Conservation (phyloP, 2,113 vertebrate genomes). For the Catharus bicknelli region DNA sequence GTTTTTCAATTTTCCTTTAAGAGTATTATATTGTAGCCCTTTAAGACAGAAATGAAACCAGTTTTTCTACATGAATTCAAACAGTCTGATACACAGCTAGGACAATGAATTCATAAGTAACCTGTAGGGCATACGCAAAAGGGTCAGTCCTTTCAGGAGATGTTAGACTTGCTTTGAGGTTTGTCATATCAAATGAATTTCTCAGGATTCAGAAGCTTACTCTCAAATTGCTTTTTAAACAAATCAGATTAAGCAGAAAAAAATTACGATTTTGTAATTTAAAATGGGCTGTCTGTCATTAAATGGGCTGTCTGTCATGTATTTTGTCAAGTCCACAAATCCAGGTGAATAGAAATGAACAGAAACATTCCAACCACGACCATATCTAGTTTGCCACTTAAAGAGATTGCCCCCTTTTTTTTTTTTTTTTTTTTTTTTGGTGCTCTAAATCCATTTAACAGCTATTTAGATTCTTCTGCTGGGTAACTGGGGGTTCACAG, state of each 20-base stretch:
- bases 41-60: background rate
- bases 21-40: background rate
- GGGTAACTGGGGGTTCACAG: background rate
- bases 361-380: background rate
- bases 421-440: background rate
- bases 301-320: background rate
- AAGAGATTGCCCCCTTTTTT: background rate
- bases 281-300: background rate
- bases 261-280: background rate
- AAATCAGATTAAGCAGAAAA: background rate
- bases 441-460: background rate
- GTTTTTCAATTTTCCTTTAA: background rate
- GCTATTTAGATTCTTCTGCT: background rate
- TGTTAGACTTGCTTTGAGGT: background rate
- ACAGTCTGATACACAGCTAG: background rate
- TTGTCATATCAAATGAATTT: background rate
- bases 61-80: background rate
- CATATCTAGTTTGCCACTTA: background rate
- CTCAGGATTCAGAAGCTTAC: background rate
- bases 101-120: background rate
- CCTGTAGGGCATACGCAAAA: background rate
- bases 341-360: background rate
- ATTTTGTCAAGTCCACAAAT: background rate
- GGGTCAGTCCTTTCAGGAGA: rapidly evolving
- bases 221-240: background rate